Percentiles rank a stretch among this genome's conserved stretches.
phyloP scores from a whole-genome alignment of 2,888 invertebrate species.

The Diachrysia chrysitis region DNA sequence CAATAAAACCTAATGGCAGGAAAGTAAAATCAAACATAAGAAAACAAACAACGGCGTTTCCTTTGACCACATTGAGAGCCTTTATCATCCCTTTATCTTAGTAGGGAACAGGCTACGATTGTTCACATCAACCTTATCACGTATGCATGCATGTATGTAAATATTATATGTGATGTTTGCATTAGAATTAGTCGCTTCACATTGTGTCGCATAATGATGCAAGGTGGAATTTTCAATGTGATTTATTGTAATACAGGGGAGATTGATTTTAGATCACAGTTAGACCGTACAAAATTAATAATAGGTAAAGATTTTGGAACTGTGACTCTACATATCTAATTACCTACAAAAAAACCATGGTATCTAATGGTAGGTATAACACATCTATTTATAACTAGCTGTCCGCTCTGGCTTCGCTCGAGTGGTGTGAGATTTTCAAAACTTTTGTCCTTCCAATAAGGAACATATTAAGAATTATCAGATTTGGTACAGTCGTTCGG shows the following conservation, averaged over 20 bases:
- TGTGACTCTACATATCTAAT: too few species aligned
- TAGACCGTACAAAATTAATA: background rate
- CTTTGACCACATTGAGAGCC: constrained; percentile 80
- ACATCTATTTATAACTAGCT: too few species aligned
- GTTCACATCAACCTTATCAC: constrained; percentile 73
- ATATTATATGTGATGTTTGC: constrained; percentile 72
- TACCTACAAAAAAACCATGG: too few species aligned
- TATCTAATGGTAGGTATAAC: too few species aligned
- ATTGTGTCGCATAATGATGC: constrained; percentile 60
- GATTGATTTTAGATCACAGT: constrained; percentile 37
- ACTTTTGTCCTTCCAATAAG: too few species aligned
- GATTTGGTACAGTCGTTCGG: too few species aligned
- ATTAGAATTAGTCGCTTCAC: constrained; percentile 68
- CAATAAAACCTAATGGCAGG: constrained; percentile 69
- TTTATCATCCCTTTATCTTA: constrained; percentile 76
- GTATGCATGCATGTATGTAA: constrained; percentile 68
- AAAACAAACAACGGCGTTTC: constrained; percentile 77
- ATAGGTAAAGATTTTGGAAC: too few species aligned
- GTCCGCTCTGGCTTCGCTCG: too few species aligned
- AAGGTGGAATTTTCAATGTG: constrained; percentile 45
- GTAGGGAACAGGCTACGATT: constrained; percentile 74
- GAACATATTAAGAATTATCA: too few species aligned
- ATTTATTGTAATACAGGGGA: constrained; percentile 48
- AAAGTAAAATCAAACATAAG: constrained; percentile 75
- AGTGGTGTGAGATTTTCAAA: too few species aligned